Conservation (phyloP, 2,797 vertebrate species). For the Apodemus agrarius region DNA sequence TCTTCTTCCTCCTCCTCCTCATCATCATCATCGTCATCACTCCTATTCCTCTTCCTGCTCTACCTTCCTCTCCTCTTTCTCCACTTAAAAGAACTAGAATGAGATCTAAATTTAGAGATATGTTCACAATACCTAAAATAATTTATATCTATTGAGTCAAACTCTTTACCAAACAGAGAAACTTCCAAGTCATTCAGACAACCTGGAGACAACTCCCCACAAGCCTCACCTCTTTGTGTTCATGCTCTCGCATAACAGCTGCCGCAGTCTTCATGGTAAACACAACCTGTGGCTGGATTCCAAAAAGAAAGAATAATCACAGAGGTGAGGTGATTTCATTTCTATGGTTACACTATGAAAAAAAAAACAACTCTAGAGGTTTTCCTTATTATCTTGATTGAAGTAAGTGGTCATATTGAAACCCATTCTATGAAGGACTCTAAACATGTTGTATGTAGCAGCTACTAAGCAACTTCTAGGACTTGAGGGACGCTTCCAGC, state of each 20-base stretch:
- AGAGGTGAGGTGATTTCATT: constrained; percentile 8
- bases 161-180: constrained; percentile 10
- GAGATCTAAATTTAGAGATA: constrained; percentile 34
- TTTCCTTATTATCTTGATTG: background rate
- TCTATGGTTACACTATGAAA: background rate
- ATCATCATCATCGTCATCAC: background rate
- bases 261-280: background rate
- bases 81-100: constrained; percentile 5
- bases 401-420: constrained; percentile 24
- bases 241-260: background rate
- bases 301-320: background rate
- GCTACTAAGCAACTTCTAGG: background rate
- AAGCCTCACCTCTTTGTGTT: background rate
- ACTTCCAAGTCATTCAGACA: background rate
- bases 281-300: background rate
- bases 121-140: background rate
- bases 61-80: background rate
- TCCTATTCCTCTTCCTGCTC: background rate
- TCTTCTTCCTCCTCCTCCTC: background rate
- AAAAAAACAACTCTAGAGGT: background rate
- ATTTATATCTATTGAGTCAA: background rate
- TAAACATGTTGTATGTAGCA: background rate
- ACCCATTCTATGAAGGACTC: background rate
- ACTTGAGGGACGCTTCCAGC: background rate
- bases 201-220: background rate